These are phyloP conservation scores for Trachelus troglodyta DNA, from an alignment of 2,888 invertebrate species.

Conservation along the genomic window DNA sequence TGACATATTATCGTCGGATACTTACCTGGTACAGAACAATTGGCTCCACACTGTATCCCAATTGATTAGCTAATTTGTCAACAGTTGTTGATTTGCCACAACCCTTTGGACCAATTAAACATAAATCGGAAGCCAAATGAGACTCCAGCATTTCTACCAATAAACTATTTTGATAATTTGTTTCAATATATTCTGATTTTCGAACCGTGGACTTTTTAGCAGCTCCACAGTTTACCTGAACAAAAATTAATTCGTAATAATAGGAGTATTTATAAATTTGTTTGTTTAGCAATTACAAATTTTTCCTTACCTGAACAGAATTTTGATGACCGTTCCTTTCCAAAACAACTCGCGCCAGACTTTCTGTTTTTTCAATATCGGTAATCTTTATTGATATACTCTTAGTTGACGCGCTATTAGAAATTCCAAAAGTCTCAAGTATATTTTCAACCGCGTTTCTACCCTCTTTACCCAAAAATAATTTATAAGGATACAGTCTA, in stretches of 20 bases:
- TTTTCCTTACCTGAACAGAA: conserved; percentile 37
- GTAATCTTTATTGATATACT: conserved; percentile 27
- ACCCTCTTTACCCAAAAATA: conserved; percentile 83
- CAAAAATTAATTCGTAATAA: background rate
- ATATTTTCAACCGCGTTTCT: conserved; percentile 78
- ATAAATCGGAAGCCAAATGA: conserved; percentile 85
- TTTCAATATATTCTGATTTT: conserved; percentile 71
- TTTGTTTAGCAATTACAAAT: background rate
- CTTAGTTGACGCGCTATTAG: conserved; percentile 20
- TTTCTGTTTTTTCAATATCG: conserved; percentile 53
- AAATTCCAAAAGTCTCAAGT: conserved; percentile 73
- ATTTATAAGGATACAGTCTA: conserved; percentile 85
- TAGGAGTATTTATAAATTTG: background rate
- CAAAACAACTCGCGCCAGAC: conserved; percentile 66
- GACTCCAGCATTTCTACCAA: conserved; percentile 83
- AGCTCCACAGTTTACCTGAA: conserved; percentile 9
- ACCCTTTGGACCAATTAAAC: conserved; percentile 89
- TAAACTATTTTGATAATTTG: conserved; percentile 82
- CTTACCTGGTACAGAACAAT: conserved; percentile 87
- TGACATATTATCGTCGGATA: background rate
- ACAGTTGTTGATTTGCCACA: conserved; percentile 92
- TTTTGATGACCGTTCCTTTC: conserved; percentile 61
- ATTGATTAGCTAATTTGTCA: conserved; percentile 78
- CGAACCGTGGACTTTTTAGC: conserved; percentile 6
- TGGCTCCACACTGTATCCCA: conserved; percentile 86